These are phyloP conservation scores for Pyrocephalus nanus DNA, from an alignment of 2,797 vertebrate genomes.

Conservation along the genomic window DNA sequence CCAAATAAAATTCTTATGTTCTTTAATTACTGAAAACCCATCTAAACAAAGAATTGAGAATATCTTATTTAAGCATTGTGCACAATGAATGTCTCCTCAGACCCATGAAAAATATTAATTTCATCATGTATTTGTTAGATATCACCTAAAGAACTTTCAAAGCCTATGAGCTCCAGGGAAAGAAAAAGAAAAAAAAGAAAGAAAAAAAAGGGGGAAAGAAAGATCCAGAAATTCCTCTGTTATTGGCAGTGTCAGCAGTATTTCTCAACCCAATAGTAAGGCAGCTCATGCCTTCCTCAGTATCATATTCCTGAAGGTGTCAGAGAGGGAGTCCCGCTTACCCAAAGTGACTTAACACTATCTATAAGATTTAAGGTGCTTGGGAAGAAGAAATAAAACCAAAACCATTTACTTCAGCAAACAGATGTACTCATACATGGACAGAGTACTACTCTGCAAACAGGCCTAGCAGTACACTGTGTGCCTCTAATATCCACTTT, in stretches of 20 bases:
- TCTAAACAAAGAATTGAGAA: constrained; percentile 58
- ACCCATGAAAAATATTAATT: constrained; percentile 30
- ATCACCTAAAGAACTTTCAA: not conserved
- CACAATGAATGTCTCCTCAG: constrained; percentile 25
- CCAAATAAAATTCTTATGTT: constrained; percentile 70
- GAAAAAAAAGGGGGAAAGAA: not conserved
- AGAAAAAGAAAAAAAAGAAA: accelerated
- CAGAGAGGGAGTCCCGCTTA: not conserved
- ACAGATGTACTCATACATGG: not conserved
- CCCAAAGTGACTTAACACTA: not conserved
- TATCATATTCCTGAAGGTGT: not conserved
- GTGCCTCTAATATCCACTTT: not conserved
- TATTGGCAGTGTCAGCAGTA: not conserved
- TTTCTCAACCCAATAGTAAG: not conserved
- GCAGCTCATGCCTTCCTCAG: not conserved
- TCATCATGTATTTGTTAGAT: constrained; percentile 12
- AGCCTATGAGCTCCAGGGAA: not conserved
- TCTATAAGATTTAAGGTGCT: not conserved
- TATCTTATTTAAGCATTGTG: constrained; percentile 66
- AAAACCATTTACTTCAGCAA: not conserved
- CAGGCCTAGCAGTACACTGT: not conserved
- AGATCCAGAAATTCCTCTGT: not conserved
- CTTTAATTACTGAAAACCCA: constrained; percentile 74
- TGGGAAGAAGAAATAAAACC: not conserved
- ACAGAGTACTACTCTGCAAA: not conserved